Evolutionary conservation across 2,113 vertebrate species (phyloP).

Genomic region (Myotis brandtii): DNA sequence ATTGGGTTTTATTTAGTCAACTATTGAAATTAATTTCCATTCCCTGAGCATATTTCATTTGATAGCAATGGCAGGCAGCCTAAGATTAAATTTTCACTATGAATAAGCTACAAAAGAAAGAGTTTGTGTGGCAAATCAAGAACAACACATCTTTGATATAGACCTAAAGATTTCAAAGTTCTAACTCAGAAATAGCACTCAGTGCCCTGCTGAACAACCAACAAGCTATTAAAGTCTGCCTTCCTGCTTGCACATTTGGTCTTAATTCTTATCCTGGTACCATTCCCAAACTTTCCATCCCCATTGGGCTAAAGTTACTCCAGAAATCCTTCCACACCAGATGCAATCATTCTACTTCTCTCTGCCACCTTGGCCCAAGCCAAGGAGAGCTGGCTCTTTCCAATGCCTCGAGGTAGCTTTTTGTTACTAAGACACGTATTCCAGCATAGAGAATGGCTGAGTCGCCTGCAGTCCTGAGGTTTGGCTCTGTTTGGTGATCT

Average conservation of each 20-base stretch:
- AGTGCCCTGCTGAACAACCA: neutral
- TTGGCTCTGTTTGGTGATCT: slow-evolving; percentile 48
- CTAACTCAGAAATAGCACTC: slow-evolving; percentile 15
- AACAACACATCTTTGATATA: slow-evolving; percentile 38
- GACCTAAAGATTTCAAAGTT: slow-evolving; percentile 46
- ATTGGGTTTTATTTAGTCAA: slow-evolving; percentile 69
- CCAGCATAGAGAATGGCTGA: neutral
- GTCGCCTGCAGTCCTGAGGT: slow-evolving; percentile 22
- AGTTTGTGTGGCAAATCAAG: slow-evolving; percentile 33
- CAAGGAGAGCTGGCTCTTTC: slow-evolving; percentile 11
- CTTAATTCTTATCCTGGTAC: slow-evolving; percentile 68
- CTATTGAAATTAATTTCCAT: slow-evolving; percentile 73
- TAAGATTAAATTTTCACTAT: slow-evolving; percentile 61
- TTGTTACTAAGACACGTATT: slow-evolving; percentile 41
- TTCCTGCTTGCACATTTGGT: slow-evolving; percentile 66
- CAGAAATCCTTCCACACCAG: slow-evolving; percentile 50
- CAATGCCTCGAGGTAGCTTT: slow-evolving; percentile 37
- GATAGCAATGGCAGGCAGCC: slow-evolving; percentile 47
- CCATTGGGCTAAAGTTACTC: slow-evolving; percentile 28
- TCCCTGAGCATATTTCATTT: slow-evolving; percentile 61
- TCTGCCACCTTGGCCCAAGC: slow-evolving; percentile 38
- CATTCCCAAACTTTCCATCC: slow-evolving; percentile 58
- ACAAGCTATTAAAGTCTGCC: slow-evolving; percentile 19
- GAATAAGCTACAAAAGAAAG: slow-evolving; percentile 59
- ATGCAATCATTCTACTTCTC: neutral